Conservation (phyloP, 1,140 invertebrate genomes). For the Plodia interpunctella region DNA sequence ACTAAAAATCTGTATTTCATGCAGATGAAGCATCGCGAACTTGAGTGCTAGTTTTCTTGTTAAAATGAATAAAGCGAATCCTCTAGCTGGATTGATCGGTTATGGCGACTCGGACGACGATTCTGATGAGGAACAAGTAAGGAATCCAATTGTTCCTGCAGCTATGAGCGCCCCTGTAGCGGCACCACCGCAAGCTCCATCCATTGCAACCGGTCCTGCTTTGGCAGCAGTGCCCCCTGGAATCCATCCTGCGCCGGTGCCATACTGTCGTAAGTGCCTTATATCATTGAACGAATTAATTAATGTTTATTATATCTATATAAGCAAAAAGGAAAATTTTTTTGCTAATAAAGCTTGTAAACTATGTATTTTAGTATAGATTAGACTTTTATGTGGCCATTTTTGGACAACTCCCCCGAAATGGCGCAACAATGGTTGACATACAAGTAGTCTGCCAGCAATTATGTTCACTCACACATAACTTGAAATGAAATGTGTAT, state of each 20-base stretch:
- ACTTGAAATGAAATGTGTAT: not conserved
- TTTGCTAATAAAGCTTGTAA: no score
- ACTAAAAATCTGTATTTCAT: not conserved
- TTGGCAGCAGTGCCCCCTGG: conserved; percentile 18
- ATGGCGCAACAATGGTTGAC: no score
- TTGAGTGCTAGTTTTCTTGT: not conserved
- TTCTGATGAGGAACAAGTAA: conserved; percentile 35
- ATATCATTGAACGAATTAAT: not conserved
- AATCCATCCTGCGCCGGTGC: conserved; percentile 60
- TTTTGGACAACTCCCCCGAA: no score
- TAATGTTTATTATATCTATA: no score
- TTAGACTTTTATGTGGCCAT: no score
- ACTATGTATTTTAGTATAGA: no score
- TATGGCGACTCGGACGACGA: conserved; percentile 67
- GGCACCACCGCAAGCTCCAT: not conserved
- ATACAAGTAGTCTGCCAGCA: no score
- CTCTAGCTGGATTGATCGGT: conserved; percentile 54
- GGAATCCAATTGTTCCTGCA: conserved; percentile 6
- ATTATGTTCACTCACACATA: no score
- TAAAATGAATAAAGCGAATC: conserved; percentile 52
- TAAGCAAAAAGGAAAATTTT: not conserved
- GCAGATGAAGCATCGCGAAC: not conserved
- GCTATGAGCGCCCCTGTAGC: conserved; percentile 1
- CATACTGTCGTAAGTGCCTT: conserved; percentile 57
- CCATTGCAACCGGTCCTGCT: conserved; percentile 12